Evolutionary conservation across 2,797 vertebrate genomes (phyloP).

Genomic region (Hemitrygon akajei): DNA sequence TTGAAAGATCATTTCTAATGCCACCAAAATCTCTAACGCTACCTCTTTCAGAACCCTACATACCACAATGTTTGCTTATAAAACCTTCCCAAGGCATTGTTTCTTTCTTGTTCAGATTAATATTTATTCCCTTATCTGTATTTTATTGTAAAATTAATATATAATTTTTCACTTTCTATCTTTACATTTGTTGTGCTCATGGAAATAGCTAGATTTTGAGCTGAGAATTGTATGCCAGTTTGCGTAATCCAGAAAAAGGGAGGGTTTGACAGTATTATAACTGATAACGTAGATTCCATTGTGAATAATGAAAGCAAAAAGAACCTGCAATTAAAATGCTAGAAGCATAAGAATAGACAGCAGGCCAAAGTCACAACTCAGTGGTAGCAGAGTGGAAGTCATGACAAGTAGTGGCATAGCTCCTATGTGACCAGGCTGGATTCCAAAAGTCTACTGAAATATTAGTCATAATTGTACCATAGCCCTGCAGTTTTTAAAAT

Average conservation of each 20-base stretch:
- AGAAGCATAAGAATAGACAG: neutral
- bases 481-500: no score
- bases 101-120: neutral
- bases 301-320: neutral
- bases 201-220: neutral
- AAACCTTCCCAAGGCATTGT: neutral
- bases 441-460: no score
- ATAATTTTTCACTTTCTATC: neutral
- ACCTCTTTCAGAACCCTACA: no score
- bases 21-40: no score
- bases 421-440: no score
- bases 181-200: neutral
- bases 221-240: neutral
- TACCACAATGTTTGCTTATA: neutral
- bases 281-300: neutral
- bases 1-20: no score
- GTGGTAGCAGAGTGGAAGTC: no score
- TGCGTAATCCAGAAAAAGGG: neutral
- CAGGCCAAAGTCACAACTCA: no score
- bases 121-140: neutral
- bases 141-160: neutral
- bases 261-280: neutral
- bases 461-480: no score
- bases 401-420: no score
- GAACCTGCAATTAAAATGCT: neutral